Conservation (phyloP, 2,888 invertebrate genomes). For the Embidobia sp. region DNA sequence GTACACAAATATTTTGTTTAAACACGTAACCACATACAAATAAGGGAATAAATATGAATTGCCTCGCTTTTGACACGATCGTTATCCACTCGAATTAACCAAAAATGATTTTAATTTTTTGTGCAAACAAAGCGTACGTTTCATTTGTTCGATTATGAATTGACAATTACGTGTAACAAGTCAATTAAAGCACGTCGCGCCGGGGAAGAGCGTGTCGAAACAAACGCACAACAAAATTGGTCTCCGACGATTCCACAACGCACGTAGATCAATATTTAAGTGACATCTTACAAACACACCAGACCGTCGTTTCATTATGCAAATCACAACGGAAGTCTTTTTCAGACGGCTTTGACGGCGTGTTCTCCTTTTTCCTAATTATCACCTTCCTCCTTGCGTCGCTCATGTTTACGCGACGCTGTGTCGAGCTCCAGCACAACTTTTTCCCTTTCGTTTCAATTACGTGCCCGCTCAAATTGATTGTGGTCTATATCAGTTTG, state of each 20-base stretch:
- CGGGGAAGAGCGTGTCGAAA: constrained; percentile 3
- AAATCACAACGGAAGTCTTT: constrained; percentile 23
- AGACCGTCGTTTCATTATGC: constrained; percentile 9
- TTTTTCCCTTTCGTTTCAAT: too few species aligned
- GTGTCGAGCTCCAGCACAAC: too few species aligned
- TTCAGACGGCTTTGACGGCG: constrained; percentile 11
- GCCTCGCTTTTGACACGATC: too few species aligned
- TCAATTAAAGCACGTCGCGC: constrained; percentile 30
- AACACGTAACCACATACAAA: too few species aligned
- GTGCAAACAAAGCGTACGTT: too few species aligned
- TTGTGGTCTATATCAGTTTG: too few species aligned
- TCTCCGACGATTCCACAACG: constrained; percentile 1
- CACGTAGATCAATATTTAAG: constrained; percentile 42
- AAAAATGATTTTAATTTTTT: background rate
- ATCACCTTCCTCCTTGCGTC: background rate
- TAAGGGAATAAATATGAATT: too few species aligned
- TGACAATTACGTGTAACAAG: constrained; percentile 19
- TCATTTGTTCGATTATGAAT: constrained; percentile 18
- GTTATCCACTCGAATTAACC: too few species aligned
- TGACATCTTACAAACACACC: constrained; percentile 31
- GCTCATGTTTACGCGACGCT: too few species aligned
- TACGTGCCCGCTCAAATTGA: too few species aligned
- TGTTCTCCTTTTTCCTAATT: too few species aligned
- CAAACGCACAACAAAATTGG: constrained; percentile 21
- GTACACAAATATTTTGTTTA: too few species aligned